A percentile compares a stretch with the other conserved stretches of the same genome.
These are phyloP conservation scores for Lycaon pictus DNA, from an alignment of 2,113 vertebrate genomes.

Conservation along the genomic window DNA sequence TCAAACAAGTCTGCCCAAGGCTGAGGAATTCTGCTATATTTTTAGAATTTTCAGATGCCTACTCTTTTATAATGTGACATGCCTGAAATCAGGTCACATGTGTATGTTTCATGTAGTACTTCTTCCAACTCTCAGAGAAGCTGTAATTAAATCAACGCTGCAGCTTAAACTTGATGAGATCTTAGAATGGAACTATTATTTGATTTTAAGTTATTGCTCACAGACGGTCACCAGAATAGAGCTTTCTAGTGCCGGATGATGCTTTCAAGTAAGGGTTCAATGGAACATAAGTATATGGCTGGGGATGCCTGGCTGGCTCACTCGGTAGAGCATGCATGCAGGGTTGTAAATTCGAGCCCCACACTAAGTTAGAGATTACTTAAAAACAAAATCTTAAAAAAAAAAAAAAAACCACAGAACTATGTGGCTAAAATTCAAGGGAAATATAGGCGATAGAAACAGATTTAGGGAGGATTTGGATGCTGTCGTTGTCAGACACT, in stretches of 20 bases:
- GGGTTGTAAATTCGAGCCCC: background rate
- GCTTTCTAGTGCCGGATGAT: background rate
- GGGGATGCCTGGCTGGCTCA: background rate
- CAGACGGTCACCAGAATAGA: background rate
- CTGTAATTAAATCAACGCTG: background rate
- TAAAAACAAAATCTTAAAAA: background rate
- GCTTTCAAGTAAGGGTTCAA: background rate
- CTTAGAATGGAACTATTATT: background rate
- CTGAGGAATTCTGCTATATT: background rate
- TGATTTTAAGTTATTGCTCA: slow-evolving; percentile 35
- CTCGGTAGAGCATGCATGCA: background rate
- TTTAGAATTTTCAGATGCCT: background rate
- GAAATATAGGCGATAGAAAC: background rate
- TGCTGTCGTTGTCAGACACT: background rate
- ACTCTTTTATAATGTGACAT: background rate
- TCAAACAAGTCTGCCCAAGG: background rate
- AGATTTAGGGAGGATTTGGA: background rate
- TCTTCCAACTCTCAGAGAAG: background rate
- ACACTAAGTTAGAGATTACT: background rate
- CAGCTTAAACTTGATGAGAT: background rate
- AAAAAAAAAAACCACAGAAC: background rate
- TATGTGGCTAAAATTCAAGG: background rate
- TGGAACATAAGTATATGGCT: background rate
- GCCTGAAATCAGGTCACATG: background rate
- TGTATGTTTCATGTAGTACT: background rate